Evolutionary conservation across 2,797 vertebrate species (phyloP).

Genomic region (Gymnothorax reevesii): DNA sequence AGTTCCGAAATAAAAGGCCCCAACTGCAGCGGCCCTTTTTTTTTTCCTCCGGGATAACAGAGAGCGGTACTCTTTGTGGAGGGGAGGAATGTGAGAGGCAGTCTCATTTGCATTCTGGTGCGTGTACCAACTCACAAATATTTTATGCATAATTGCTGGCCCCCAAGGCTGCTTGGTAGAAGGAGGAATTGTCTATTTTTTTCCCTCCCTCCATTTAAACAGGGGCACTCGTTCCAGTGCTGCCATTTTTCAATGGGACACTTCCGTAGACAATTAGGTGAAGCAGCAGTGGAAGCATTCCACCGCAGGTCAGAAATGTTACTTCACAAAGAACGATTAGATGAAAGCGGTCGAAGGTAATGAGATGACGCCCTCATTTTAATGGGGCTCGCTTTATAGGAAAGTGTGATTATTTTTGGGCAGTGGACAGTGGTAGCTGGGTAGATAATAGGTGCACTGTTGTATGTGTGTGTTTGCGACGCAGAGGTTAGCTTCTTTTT

Average conservation of each 20-base stretch:
- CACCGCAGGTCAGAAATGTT: slow-evolving; percentile 33
- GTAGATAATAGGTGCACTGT: slow-evolving; percentile 42
- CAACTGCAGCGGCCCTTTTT: slow-evolving; percentile 57
- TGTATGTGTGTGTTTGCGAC: slow-evolving; percentile 13
- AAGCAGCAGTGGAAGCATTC: slow-evolving; percentile 39
- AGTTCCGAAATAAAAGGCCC: slow-evolving; percentile 65
- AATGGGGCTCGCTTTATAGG: slow-evolving; percentile 4
- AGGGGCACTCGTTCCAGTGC: slow-evolving; percentile 42
- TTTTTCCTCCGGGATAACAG: slow-evolving; percentile 42
- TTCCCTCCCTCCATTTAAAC: slow-evolving; percentile 46
- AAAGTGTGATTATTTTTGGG: slow-evolving; percentile 24
- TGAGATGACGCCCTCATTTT: slow-evolving; percentile 31
- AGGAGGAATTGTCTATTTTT: slow-evolving; percentile 36
- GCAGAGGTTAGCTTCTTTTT: slow-evolving; percentile 27
- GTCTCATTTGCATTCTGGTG: slow-evolving; percentile 75
- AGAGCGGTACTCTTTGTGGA: slow-evolving; percentile 59
- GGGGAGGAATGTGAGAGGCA: slow-evolving; percentile 57
- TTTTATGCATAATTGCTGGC: slow-evolving; percentile 63
- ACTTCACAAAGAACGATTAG: slow-evolving; percentile 41
- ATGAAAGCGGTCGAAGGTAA: slow-evolving; percentile 33
- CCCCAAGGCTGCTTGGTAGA: slow-evolving; percentile 49
- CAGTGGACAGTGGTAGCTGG: slow-evolving; percentile 17
- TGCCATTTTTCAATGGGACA: slow-evolving; percentile 32
- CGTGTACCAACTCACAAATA: slow-evolving; percentile 64
- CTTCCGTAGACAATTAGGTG: slow-evolving; percentile 51